These are phyloP conservation scores for Nothura maculosa DNA, from an alignment of 2,797 vertebrate species.

Conservation along the genomic window DNA sequence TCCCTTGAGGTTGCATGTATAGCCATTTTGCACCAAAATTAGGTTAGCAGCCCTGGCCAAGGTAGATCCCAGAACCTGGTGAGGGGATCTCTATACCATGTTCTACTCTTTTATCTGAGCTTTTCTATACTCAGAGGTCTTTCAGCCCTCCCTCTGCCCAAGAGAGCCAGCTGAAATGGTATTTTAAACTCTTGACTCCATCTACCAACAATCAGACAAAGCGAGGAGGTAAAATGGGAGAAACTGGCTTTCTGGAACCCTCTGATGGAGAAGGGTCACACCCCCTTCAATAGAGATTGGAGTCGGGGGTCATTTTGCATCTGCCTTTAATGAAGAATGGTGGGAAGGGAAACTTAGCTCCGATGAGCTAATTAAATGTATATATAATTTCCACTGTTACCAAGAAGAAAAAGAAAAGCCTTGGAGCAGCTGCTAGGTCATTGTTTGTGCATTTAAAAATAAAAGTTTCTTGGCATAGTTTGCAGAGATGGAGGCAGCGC, in stretches of 20 bases:
- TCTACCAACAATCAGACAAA: conserved; percentile 65
- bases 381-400: conserved; percentile 73
- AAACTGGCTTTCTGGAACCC: conserved; percentile 65
- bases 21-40: neutral
- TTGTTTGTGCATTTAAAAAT: conserved; percentile 83
- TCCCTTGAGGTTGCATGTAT: neutral
- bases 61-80: neutral
- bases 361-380: conserved; percentile 78
- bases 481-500: conserved; percentile 56
- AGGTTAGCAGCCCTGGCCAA: neutral
- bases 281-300: conserved; percentile 59
- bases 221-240: conserved; percentile 66
- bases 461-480: conserved; percentile 77
- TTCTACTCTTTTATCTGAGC: neutral
- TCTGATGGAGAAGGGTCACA: conserved; percentile 55
- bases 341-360: conserved; percentile 74
- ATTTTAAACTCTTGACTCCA: conserved; percentile 66
- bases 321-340: conserved; percentile 66
- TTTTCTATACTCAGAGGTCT: conserved; percentile 57
- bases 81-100: conserved; percentile 9
- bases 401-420: neutral
- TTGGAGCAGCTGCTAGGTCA: conserved; percentile 73
- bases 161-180: conserved; percentile 49
- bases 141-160: conserved; percentile 47
- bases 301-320: conserved; percentile 72